A percentile compares a stretch with the other conserved stretches of the same genome.
phyloP scores from a whole-genome alignment of 2,113 vertebrate species.

The Lutjanus erythropterus region DNA sequence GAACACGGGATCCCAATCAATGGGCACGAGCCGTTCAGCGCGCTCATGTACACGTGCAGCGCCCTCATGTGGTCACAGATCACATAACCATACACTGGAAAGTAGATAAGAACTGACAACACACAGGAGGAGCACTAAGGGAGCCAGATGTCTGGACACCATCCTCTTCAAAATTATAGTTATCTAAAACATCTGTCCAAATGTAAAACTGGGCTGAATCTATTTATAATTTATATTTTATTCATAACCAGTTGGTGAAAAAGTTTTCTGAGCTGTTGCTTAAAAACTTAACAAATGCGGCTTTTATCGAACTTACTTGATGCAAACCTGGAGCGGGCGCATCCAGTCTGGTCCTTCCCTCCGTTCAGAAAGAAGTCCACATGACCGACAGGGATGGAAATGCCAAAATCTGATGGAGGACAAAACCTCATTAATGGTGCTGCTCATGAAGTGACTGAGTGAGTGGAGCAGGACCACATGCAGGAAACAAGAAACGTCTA shows the following conservation, averaged over 20 bases:
- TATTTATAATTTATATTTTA: not conserved
- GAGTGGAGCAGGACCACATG: not conserved
- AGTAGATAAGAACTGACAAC: constrained; percentile 78
- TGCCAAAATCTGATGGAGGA: constrained; percentile 91
- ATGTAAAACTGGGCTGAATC: not conserved
- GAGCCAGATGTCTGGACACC: not conserved
- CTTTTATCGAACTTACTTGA: constrained; percentile 78
- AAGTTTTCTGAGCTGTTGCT: too few relatives aligned
- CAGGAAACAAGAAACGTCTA: not conserved
- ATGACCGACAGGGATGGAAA: constrained; percentile 95
- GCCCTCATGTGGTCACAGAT: constrained; percentile 99
- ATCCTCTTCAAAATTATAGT: not conserved
- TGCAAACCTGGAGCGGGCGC: constrained; percentile 79
- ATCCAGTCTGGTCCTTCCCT: constrained; percentile 95
- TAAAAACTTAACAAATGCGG: too few relatives aligned
- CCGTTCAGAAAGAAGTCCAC: constrained; percentile 96
- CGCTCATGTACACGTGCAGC: constrained; percentile 91
- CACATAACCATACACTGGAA: constrained; percentile 91
- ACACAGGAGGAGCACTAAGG: constrained; percentile 55
- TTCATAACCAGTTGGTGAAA: not conserved
- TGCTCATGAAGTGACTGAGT: not conserved
- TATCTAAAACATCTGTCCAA: not conserved
- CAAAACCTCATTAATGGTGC: not conserved
- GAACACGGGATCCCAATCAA: constrained; percentile 90
- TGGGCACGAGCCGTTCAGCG: constrained; percentile 86